Evolutionary conservation across 2,888 invertebrate genomes (phyloP).

Genomic region (Eupithecia vulgata): DNA sequence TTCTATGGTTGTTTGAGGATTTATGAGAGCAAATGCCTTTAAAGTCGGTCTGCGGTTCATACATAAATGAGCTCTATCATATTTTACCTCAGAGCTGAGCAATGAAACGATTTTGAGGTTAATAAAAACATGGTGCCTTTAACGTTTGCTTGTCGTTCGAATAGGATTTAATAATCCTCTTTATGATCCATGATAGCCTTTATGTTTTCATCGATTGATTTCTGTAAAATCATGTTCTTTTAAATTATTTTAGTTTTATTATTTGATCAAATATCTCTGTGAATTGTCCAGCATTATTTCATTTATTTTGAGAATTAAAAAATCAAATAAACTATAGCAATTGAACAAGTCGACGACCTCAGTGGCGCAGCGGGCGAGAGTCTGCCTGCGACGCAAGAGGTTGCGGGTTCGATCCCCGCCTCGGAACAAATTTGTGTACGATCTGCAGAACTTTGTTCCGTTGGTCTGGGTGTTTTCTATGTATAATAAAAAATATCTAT

Average conservation of each 20-base stretch:
- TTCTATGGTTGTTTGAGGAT: not conserved
- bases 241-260: constrained; percentile 19
- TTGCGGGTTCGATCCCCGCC: too few species aligned
- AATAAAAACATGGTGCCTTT: constrained; percentile 54
- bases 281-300: too few species aligned
- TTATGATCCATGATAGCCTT: constrained; percentile 54
- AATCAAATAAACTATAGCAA: too few species aligned
- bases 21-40: not conserved
- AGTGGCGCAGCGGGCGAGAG: too few species aligned
- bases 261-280: constrained; percentile 14
- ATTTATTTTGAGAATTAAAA: not conserved
- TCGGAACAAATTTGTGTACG: too few species aligned
- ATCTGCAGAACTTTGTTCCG: too few species aligned
- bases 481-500: too few species aligned
- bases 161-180: constrained; percentile 55
- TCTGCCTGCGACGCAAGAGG: too few species aligned
- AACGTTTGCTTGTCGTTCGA: constrained; percentile 54
- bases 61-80: constrained; percentile 23
- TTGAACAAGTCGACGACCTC: too few species aligned
- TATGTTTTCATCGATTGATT: constrained; percentile 36
- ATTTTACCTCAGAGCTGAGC: constrained; percentile 39
- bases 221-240: constrained; percentile 34
- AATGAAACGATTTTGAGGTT: constrained; percentile 46
- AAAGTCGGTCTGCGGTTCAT: constrained; percentile 1
- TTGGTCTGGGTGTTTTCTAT: too few species aligned